Base-by-base conservation (phyloP, 2,888 invertebrate species). In the Gastrophysa polygoni region DNA sequence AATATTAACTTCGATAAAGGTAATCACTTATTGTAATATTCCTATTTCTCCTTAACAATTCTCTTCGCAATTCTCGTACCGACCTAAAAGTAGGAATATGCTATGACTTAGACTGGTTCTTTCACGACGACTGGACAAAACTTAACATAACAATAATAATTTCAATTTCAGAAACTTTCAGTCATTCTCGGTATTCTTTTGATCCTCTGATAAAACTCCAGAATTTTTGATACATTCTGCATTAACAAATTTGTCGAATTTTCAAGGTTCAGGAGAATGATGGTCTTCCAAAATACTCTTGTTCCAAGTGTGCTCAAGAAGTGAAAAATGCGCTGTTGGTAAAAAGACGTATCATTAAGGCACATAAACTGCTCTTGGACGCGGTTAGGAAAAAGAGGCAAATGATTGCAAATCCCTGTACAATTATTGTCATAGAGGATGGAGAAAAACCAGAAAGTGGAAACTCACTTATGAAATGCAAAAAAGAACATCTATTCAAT, bases 1-100 rank as follows among this genome's bases (percentile, higher is more conserved):
- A 61, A 72, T 73, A 46, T 67, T 77, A 63, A 75, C 77, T 29
- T 73, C 75, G 8, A 69, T 77, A 48, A 76, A 75, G 72, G 77
- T 77, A 70, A 38, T n/a, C n/a, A n/a, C n/a, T n/a, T n/a, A n/a
- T n/a, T n/a, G n/a, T n/a, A n/a, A n/a, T n/a, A n/a, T n/a, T n/a
- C n/a, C n/a, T n/a, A n/a, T n/a, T n/a, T n/a, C n/a, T n/a, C n/a
- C n/a, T n/a, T n/a, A n/a, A n/a, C n/a, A n/a, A n/a, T n/a, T n/a
- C n/a, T n/a, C n/a, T n/a, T n/a, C n/a, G n/a, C n/a, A n/a, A n/a
- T n/a, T n/a, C n/a, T n/a, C n/a, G n/a, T n/a, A n/a, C n/a, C n/a
- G n/a, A n/a, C n/a, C n/a, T n/a, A n/a, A n/a, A n/a, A n/a, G n/a
- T n/a, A n/a, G n/a, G n/a, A n/a, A n/a, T n/a, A n/a, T n/a, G n/a